These are phyloP conservation scores for Psophia crepitans DNA, from an alignment of 2,113 vertebrate genomes.

Conservation along the genomic window DNA sequence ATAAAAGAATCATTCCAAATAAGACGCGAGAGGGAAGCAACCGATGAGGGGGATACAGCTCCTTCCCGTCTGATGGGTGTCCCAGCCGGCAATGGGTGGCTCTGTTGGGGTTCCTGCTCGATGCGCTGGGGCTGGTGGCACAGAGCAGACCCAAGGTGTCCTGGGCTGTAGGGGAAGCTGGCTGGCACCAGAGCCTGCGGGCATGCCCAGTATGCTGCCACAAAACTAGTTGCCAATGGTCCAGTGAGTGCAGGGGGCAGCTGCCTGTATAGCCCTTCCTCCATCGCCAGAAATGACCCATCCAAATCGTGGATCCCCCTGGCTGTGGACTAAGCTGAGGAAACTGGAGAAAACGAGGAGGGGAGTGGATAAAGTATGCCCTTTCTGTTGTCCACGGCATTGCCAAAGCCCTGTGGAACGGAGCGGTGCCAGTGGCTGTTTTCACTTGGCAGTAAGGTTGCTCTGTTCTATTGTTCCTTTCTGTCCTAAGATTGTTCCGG, in stretches of 20 bases:
- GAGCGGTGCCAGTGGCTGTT: not conserved
- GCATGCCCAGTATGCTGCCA: not conserved
- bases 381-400: not conserved
- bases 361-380: not conserved
- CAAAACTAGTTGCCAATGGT: fast-evolving
- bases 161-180: not conserved
- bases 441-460: not conserved
- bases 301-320: not conserved
- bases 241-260: not conserved
- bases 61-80: not conserved
- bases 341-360: not conserved
- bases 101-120: not conserved
- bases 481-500: not conserved
- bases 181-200: not conserved
- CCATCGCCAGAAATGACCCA: not conserved
- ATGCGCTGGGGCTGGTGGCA: not conserved
- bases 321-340: not conserved
- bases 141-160: not conserved
- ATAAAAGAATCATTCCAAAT: not conserved
- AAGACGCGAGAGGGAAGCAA: not conserved
- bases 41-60: not conserved
- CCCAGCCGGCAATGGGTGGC: not conserved
- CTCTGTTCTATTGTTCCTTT: not conserved
- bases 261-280: not conserved
- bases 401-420: not conserved